Evolutionary conservation across 2,888 invertebrate species (phyloP), one percentile per base, ranked within the genome.

Genomic region (Chromoteleia sp.): DNA sequence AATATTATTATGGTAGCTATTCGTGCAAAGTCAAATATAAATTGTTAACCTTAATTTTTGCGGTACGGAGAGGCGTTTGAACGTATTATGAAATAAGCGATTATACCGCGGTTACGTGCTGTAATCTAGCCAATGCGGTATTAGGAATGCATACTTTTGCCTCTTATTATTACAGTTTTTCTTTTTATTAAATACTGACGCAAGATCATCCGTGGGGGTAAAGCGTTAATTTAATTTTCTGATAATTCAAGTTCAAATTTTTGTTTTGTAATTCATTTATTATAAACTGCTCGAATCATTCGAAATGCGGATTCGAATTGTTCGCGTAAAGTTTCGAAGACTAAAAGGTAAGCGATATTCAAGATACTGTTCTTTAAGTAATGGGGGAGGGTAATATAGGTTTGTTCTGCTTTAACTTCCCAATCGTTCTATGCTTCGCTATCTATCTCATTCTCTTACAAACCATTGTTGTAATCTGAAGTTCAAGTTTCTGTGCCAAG

Each of bases 401-500:
- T 76, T 67, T 75, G 75, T 65, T 65, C 74, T 65, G 74, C 74
- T 65, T 63, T 52, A 67, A 67, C 74, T 76, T 67, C 67, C 41
- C 75, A 67, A 67, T 76, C 45, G 67, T 76, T 67, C 75, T 63
- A 25, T 67, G 50, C 48, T 48, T 67, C 45, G 54, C 54, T 67
- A 50, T 65, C 74, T 61, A 68, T 63, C 70, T 36, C 52, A 30
- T 67, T 61, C 63, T 74, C 58, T 65, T 65, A 56, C 50, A 45
- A 78, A 48, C 65, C 70, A 63, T 77, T 73, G 50, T 58, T 48
- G 61, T 52, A 67, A 73, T 59, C 56, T 52, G 36, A 71, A 54
- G 63, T 78, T 71, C 71, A 15, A 65, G 71, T 65, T 73, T 58
- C 78, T 14, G 56, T 48, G 58, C 76, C 76, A 80, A 84, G 84